Evolutionary conservation across 2,888 invertebrate species (phyloP).

Genomic region (Schizaphis graminum): DNA sequence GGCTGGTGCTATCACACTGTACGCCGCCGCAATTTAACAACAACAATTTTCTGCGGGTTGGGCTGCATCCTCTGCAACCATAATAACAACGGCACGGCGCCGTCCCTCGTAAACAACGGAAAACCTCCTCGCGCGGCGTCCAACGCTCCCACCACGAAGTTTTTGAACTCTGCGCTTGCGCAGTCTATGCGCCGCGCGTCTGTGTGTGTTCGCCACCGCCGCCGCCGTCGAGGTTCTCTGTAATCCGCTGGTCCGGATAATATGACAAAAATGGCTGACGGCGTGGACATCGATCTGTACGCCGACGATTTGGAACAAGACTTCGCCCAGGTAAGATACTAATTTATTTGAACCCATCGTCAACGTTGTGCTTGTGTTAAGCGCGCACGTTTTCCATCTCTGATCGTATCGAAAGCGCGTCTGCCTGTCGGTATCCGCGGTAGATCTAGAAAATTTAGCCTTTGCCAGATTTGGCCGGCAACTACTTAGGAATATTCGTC

Average conservation of each 20-base stretch:
- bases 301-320: slow-evolving; percentile 96
- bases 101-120: slow-evolving; percentile 61
- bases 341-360: too few relatives aligned
- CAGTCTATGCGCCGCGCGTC: neutral
- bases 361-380: neutral
- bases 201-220: slow-evolving; percentile 10
- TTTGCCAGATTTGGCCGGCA: neutral
- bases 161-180: neutral
- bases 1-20: neutral
- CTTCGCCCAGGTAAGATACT: slow-evolving; percentile 73
- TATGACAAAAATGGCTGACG: slow-evolving; percentile 85
- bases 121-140: neutral
- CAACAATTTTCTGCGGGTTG: neutral
- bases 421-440: neutral
- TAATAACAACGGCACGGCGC: neutral
- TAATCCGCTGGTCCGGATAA: slow-evolving; percentile 6
- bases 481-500: neutral
- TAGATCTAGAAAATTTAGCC: neutral
- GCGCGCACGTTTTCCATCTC: neutral
- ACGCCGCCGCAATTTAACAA: neutral
- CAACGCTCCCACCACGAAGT: neutral
- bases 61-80: neutral
- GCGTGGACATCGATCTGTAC: slow-evolving; percentile 96
- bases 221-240: neutral
- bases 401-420: neutral